Evolutionary conservation across 2,797 vertebrate genomes (phyloP).

Genomic region (Tragopan temminckii): DNA sequence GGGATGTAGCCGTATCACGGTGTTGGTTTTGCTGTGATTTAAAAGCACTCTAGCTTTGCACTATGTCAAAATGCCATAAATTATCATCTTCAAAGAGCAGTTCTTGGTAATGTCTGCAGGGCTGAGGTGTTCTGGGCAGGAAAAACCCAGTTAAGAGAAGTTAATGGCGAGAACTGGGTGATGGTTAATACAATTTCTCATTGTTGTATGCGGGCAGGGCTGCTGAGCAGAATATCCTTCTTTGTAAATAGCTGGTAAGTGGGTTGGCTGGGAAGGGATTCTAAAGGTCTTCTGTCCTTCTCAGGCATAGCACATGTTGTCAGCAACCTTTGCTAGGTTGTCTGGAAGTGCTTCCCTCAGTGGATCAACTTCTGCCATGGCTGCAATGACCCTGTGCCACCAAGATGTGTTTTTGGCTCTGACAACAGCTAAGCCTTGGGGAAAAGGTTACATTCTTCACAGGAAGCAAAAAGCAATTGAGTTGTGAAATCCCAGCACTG

Average conservation of each 20-base stretch:
- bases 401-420: background rate
- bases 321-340: rapidly evolving
- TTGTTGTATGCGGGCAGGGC: background rate
- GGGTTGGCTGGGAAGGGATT: background rate
- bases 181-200: background rate
- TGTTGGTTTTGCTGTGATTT: background rate
- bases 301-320: background rate
- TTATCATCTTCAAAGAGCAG: background rate
- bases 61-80: background rate
- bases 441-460: background rate
- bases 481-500: background rate
- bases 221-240: background rate
- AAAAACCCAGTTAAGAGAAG: background rate
- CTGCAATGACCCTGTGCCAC: background rate
- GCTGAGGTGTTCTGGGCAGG: background rate
- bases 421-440: background rate
- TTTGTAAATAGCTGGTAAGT: background rate
- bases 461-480: background rate
- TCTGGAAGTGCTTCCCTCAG: background rate
- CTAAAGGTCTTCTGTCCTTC: background rate
- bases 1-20: rapidly evolving
- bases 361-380: background rate
- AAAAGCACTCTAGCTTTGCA: background rate
- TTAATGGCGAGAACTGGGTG: background rate
- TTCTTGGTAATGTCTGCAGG: rapidly evolving